phyloP scores from a whole-genome alignment of 2,888 invertebrate species.

The Leptarthrus brevirostris region DNA sequence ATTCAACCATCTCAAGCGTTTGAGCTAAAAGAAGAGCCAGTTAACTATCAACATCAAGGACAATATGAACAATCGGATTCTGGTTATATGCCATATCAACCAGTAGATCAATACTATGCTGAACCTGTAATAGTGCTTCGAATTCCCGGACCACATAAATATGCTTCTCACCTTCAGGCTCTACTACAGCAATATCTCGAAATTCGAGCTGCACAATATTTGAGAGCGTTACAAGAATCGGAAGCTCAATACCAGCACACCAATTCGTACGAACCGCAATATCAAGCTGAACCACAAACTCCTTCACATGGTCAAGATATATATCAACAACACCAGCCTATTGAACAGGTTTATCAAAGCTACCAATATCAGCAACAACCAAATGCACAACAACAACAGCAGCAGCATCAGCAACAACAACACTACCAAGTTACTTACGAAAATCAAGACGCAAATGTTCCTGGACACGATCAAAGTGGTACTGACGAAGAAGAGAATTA shows the following conservation, averaged over 20 bases:
- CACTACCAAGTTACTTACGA: constrained; percentile 17
- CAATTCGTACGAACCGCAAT: constrained; percentile 23
- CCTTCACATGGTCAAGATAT: constrained; percentile 38
- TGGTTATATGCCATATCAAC: constrained; percentile 50
- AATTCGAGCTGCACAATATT: constrained; percentile 65
- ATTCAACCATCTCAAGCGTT: constrained; percentile 72
- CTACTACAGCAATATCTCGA: constrained; percentile 66
- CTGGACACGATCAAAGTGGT: background rate
- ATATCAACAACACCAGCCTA: constrained; percentile 46
- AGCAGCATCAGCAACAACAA: constrained; percentile 2
- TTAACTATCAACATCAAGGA: constrained; percentile 37
- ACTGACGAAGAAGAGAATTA: background rate
- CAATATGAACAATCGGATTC: constrained; percentile 38
- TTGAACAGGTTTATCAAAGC: constrained; percentile 36
- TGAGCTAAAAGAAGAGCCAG: constrained; percentile 60
- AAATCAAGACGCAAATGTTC: background rate
- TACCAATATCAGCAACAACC: constrained; percentile 17
- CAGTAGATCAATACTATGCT: constrained; percentile 55
- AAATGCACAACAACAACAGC: constrained; percentile 14
- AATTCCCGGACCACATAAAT: constrained; percentile 66
- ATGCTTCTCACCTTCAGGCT: constrained; percentile 65
- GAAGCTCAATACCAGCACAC: constrained; percentile 60
- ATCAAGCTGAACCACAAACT: constrained; percentile 50
- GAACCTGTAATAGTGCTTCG: constrained; percentile 66
- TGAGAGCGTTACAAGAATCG: constrained; percentile 63